A percentile compares a stretch with the other conserved stretches of the same genome.
Conservation (phyloP, 2,113 vertebrate genomes). For the Neogale vison region DNA sequence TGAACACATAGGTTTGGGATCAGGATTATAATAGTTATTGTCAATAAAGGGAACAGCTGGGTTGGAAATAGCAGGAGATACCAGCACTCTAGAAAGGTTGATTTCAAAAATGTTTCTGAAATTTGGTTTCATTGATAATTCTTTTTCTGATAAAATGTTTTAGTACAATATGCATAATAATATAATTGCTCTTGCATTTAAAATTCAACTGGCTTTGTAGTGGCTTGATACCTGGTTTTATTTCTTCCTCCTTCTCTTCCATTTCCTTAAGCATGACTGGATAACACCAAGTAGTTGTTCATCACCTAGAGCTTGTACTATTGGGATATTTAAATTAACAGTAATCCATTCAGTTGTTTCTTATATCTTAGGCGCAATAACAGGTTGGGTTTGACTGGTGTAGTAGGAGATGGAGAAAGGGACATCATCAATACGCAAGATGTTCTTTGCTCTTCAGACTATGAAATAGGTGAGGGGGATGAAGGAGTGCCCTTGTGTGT, state of each 20-base stretch:
- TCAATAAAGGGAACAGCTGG: background rate
- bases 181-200: background rate
- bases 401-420: background rate
- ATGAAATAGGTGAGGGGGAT: background rate
- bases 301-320: background rate
- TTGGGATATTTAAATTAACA: background rate
- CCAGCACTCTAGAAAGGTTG: background rate
- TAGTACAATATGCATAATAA: background rate
- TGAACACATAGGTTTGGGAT: background rate
- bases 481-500: background rate
- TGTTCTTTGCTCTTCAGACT: background rate
- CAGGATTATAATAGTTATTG: background rate
- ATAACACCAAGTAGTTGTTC: background rate
- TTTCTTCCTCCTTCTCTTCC: background rate
- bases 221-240: background rate
- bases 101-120: background rate
- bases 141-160: background rate
- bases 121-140: background rate
- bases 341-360: background rate
- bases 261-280: background rate
- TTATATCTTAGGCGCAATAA: background rate
- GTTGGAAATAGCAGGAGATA: background rate
- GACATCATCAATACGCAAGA: background rate
- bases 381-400: background rate
- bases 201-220: background rate